Percentiles rank a stretch among this genome's conserved stretches.
phyloP scores from a whole-genome alignment of 2,888 invertebrate species.

The Lobophora halterata region DNA sequence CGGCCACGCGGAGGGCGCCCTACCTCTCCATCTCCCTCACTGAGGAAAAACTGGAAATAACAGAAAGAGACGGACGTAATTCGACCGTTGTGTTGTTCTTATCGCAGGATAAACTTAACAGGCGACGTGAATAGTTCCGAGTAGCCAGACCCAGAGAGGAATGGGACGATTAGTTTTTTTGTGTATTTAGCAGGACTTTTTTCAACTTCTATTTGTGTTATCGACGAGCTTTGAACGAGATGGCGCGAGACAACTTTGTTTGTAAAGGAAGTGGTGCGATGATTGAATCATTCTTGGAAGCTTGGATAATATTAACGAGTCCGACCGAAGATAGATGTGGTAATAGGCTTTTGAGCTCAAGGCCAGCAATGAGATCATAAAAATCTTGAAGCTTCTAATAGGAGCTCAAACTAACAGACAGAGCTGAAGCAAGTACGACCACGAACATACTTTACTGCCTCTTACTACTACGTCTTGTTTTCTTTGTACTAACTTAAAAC shows the following conservation, averaged over 20 bases:
- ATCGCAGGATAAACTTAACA: slow-evolving; percentile 76
- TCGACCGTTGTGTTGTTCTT: slow-evolving; percentile 58
- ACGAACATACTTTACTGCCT: too few relatives aligned
- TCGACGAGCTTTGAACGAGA: slow-evolving; percentile 45
- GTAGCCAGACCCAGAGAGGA: slow-evolving; percentile 70
- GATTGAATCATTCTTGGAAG: slow-evolving; percentile 54
- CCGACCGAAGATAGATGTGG: slow-evolving; percentile 31
- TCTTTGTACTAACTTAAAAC: too few relatives aligned
- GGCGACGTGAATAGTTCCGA: slow-evolving; percentile 71
- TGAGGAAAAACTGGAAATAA: slow-evolving; percentile 42
- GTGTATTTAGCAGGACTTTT: slow-evolving; percentile 73
- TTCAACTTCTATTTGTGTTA: slow-evolving; percentile 67
- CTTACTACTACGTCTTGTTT: too few relatives aligned
- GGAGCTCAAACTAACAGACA: background rate
- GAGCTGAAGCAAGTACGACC: too few relatives aligned
- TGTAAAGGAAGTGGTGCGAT: slow-evolving; percentile 46
- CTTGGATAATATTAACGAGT: slow-evolving; percentile 42
- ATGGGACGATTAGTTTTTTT: slow-evolving; percentile 68
- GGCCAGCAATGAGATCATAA: slow-evolving; percentile 32
- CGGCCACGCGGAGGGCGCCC: slow-evolving; percentile 72
- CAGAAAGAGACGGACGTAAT: slow-evolving; percentile 55
- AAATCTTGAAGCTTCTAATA: slow-evolving; percentile 23
- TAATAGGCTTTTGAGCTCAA: slow-evolving; percentile 41
- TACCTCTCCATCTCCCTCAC: slow-evolving; percentile 72
- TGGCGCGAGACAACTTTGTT: slow-evolving; percentile 49